Conservation (phyloP, 2,888 invertebrate species). For the Laothoe populi region DNA sequence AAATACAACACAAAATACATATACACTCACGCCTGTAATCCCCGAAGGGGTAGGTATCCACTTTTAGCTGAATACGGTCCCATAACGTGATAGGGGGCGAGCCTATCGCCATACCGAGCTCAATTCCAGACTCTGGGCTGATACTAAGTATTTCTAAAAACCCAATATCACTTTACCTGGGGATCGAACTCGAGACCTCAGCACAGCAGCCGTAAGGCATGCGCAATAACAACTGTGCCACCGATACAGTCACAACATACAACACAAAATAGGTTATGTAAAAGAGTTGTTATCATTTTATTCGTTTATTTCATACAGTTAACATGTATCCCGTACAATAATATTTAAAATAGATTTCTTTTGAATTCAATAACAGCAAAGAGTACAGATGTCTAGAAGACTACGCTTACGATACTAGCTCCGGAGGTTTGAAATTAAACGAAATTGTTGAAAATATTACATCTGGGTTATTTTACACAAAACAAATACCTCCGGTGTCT, state of each 20-base stretch:
- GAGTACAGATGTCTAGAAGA: slow-evolving; percentile 45
- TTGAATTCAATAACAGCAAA: slow-evolving; percentile 70
- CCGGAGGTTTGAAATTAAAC: background rate
- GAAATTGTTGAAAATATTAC: background rate
- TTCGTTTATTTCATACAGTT: slow-evolving; percentile 75
- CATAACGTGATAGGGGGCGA: too few relatives aligned
- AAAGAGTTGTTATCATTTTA: slow-evolving; percentile 44
- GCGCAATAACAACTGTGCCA: too few relatives aligned
- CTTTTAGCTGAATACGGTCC: too few relatives aligned
- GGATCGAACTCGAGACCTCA: too few relatives aligned
- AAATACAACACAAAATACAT: background rate
- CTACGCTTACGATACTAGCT: slow-evolving; percentile 26
- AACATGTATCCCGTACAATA: slow-evolving; percentile 80
- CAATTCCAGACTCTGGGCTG: too few relatives aligned
- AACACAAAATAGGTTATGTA: slow-evolving; percentile 25
- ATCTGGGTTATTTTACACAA: background rate
- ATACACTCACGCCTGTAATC: too few relatives aligned
- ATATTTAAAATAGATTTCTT: slow-evolving; percentile 83
- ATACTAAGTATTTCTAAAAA: too few relatives aligned
- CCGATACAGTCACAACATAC: slow-evolving; percentile 22
- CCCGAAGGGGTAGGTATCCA: too few relatives aligned
- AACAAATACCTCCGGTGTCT: slow-evolving; percentile 6
- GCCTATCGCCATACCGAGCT: too few relatives aligned
- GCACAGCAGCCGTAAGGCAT: too few relatives aligned
- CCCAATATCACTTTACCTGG: too few relatives aligned